Percentiles rank a stretch among this genome's conserved stretches.
These are phyloP conservation scores for Leptinotarsa defecta DNA, from an alignment of 1,140 invertebrate species.

Conservation along the genomic window DNA sequence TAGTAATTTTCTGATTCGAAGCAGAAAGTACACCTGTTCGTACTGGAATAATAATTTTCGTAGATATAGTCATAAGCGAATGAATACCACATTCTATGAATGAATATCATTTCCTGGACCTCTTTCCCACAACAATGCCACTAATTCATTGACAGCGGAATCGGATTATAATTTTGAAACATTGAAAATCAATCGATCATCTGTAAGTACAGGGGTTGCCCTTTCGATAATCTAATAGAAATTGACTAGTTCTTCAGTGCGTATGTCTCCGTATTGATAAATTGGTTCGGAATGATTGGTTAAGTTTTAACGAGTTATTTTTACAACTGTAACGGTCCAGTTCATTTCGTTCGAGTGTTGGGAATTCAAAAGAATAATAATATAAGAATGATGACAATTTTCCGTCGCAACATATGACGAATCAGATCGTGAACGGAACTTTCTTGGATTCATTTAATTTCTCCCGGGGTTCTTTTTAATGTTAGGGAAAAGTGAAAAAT, in stretches of 20 bases:
- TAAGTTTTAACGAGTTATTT: constrained; percentile 31
- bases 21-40: no score
- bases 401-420: not conserved
- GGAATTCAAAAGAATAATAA: constrained; percentile 3
- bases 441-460: no score
- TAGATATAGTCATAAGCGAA: no score
- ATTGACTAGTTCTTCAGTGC: constrained; percentile 15
- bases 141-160: constrained; percentile 23
- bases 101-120: constrained; percentile 17
- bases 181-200: constrained; percentile 31
- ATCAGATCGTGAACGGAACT: no score
- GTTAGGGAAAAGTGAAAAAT: no score
- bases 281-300: constrained; percentile 29
- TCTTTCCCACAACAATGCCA: constrained; percentile 25
- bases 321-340: constrained; percentile 17
- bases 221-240: constrained; percentile 29
- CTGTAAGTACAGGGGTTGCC: constrained; percentile 19
- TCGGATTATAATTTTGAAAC: constrained; percentile 29
- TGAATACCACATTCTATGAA: no score
- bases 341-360: constrained; percentile 4
- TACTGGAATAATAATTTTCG: no score
- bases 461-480: no score
- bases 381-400: not conserved
- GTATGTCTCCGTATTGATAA: constrained; percentile 29
- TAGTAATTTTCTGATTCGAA: no score